These are phyloP conservation scores for Eufriesea mexicana DNA, from an alignment of 1,140 invertebrate genomes.

Conservation along the genomic window DNA sequence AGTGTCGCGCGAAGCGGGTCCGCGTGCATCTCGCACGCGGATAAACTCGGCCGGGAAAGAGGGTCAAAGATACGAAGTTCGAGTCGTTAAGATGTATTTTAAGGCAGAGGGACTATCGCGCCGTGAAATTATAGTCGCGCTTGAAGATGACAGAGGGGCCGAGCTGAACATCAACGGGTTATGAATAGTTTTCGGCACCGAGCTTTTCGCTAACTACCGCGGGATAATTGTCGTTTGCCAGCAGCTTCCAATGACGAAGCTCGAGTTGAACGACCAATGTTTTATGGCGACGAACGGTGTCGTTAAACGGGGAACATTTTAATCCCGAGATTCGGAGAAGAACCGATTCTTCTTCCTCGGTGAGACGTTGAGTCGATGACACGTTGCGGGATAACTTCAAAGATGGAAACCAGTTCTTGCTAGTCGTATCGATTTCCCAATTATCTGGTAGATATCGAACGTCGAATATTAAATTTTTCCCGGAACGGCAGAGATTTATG, in stretches of 20 bases:
- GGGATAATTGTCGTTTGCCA: not conserved
- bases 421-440: too few species aligned
- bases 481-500: too few species aligned
- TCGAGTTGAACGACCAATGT: not conserved
- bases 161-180: not conserved
- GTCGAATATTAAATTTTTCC: too few species aligned
- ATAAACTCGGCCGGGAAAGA: not conserved
- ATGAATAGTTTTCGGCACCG: not conserved
- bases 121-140: not conserved
- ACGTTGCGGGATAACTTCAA: too few species aligned
- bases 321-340: not conserved
- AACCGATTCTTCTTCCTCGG: too few species aligned
- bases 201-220: not conserved
- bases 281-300: not conserved
- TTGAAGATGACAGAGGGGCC: not conserved
- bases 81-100: conserved; percentile 27
- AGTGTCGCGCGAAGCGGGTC: not conserved
- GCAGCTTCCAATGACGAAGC: not conserved
- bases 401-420: too few species aligned
- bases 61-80: conserved; percentile 14
- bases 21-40: not conserved
- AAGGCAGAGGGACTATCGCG: not conserved
- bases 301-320: not conserved
- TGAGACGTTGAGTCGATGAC: too few species aligned
- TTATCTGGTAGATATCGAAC: too few species aligned